A percentile compares a stretch with the other conserved stretches of the same genome.
Evolutionary conservation across 2,888 invertebrate species (phyloP).

Genomic region (Sminthurides aquaticus): DNA sequence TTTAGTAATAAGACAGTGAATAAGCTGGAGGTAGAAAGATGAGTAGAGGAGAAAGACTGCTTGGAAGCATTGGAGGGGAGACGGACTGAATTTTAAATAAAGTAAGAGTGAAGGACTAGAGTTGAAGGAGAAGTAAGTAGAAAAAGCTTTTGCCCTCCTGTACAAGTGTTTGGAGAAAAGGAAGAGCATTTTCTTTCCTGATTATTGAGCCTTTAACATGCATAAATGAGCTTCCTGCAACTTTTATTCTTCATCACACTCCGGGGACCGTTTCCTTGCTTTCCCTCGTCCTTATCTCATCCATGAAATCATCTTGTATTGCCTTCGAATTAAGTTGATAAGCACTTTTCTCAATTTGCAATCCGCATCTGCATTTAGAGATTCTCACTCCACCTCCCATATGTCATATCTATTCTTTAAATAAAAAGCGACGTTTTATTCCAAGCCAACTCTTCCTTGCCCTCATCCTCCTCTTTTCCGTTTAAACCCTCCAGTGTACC

Average conservation of each 20-base stretch:
- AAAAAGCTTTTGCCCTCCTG: conserved; percentile 22
- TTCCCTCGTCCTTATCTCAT: conserved; percentile 39
- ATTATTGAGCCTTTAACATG: conserved; percentile 44
- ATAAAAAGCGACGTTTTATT: neutral
- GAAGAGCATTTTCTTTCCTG: conserved; percentile 26
- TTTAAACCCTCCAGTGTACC: neutral
- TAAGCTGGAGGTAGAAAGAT: conserved; percentile 13
- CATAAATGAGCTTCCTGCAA: conserved; percentile 44
- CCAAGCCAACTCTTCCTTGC: neutral
- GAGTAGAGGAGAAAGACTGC: conserved; percentile 14
- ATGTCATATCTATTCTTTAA: conserved; percentile 27
- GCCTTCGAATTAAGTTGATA: conserved; percentile 43
- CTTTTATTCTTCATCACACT: conserved; percentile 44
- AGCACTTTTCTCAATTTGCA: conserved; percentile 44
- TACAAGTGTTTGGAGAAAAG: neutral
- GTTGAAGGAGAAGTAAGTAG: conserved; percentile 19
- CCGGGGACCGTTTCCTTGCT: conserved; percentile 43
- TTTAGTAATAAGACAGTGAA: conserved; percentile 1
- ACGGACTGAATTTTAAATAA: conserved; percentile 38
- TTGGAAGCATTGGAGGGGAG: conserved; percentile 11
- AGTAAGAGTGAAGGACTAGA: conserved; percentile 15
- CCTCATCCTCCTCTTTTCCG: neutral
- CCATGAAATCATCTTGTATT: conserved; percentile 40
- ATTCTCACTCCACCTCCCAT: conserved; percentile 27
- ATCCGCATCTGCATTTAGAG: conserved; percentile 36